These are phyloP conservation scores for Bambusicola thoracicus DNA, from an alignment of 2,113 vertebrate species.

Conservation along the genomic window DNA sequence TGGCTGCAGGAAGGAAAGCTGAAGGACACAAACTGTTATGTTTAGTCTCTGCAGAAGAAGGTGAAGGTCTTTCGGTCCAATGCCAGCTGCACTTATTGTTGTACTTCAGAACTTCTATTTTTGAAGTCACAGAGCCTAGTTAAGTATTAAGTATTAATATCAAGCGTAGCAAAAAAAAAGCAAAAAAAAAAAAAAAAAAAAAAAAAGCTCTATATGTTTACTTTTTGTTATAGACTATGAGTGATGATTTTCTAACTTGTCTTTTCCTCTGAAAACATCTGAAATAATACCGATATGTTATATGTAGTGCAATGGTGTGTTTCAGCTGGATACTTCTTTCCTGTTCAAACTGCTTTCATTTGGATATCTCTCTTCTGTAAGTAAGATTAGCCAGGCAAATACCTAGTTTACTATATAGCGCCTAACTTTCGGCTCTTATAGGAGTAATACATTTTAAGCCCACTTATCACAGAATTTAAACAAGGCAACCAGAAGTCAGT, in stretches of 20 bases:
- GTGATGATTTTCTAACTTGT: background rate
- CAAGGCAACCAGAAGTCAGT: constrained; percentile 33
- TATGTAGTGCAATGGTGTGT: background rate
- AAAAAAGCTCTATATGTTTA: background rate
- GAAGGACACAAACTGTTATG: background rate
- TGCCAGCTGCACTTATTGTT: background rate
- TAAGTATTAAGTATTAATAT: background rate
- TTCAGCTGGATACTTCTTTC: background rate
- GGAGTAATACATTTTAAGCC: background rate
- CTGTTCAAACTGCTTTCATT: constrained; percentile 13
- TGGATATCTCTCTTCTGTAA: constrained; percentile 16
- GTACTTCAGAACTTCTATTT: background rate
- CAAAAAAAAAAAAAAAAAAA: too few relatives aligned
- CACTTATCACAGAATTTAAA: constrained; percentile 42
- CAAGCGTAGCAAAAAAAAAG: too few relatives aligned
- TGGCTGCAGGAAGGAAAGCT: background rate
- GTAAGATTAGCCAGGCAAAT: constrained; percentile 44
- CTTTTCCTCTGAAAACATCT: background rate
- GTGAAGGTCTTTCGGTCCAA: background rate
- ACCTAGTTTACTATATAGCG: constrained; percentile 39
- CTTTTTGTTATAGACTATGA: background rate
- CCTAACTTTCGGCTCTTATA: constrained; percentile 51
- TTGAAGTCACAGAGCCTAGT: background rate
- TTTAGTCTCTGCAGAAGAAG: background rate
- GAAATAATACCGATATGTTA: background rate